Percentiles rank a stretch among this genome's conserved stretches.
Evolutionary conservation across 1,140 invertebrate genomes (phyloP).

Genomic region (Varroa destructor): DNA sequence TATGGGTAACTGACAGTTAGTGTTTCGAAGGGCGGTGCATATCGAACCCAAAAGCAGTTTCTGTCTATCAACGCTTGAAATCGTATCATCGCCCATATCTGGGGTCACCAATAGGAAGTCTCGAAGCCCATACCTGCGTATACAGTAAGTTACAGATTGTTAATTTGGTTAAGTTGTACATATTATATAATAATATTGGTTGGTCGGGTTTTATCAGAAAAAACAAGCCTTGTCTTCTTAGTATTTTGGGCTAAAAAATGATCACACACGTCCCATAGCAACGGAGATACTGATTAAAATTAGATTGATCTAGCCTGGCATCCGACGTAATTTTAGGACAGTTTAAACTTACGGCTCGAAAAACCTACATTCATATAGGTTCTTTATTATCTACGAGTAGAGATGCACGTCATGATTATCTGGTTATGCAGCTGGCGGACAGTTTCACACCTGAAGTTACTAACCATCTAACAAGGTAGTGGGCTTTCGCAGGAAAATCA

Average conservation of each 20-base stretch:
- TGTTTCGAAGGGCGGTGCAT: constrained; percentile 66
- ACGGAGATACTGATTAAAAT: too few relatives aligned
- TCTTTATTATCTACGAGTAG: too few relatives aligned
- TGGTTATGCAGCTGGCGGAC: neutral
- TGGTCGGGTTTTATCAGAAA: neutral
- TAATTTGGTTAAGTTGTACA: constrained; percentile 42
- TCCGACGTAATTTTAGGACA: too few relatives aligned
- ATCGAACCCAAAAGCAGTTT: constrained; percentile 72
- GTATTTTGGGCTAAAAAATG: too few relatives aligned
- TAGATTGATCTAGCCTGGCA: too few relatives aligned
- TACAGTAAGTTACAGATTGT: constrained; percentile 27
- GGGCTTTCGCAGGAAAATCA: constrained; percentile 50
- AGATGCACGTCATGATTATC: too few relatives aligned
- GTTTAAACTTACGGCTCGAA: too few relatives aligned
- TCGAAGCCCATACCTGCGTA: constrained; percentile 60
- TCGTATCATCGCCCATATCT: constrained; percentile 41
- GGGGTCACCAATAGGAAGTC: constrained; percentile 67
- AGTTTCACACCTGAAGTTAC: constrained; percentile 15
- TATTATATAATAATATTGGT: constrained; percentile 20
- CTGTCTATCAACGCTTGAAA: constrained; percentile 61
- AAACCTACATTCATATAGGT: too few relatives aligned
- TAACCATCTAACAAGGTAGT: constrained; percentile 42
- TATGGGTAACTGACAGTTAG: constrained; percentile 60
- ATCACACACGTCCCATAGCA: too few relatives aligned
- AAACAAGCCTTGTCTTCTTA: too few relatives aligned